phyloP scores from a whole-genome alignment of 2,797 vertebrate species.

The Anableps anableps region DNA sequence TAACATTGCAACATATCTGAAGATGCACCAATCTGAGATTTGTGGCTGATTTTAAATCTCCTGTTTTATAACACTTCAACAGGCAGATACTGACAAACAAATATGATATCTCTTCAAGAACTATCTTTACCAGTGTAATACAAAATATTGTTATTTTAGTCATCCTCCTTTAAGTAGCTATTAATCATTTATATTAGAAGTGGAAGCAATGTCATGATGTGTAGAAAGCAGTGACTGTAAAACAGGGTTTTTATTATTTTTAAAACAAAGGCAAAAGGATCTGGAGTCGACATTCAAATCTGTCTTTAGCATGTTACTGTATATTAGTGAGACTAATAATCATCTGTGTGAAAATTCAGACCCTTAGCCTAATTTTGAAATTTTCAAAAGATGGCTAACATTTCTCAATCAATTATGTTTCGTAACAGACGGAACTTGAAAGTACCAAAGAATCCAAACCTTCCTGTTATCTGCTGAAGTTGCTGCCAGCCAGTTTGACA shows the following conservation, averaged over 20 bases:
- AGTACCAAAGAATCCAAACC: not conserved
- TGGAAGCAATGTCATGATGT: not conserved
- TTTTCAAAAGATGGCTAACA: not conserved
- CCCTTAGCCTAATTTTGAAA: not conserved
- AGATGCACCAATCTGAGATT: not conserved
- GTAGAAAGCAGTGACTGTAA: no score
- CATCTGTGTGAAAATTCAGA: not conserved
- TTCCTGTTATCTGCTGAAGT: not conserved
- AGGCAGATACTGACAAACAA: not conserved
- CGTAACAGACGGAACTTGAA: not conserved
- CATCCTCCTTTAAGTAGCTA: not conserved
- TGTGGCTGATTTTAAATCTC: not conserved
- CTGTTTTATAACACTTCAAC: not conserved
- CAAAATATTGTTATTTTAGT: not conserved
- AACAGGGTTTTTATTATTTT: not conserved
- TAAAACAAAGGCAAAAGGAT: not conserved
- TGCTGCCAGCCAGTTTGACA: not conserved
- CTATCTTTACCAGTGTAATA: not conserved
- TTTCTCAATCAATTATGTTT: not conserved
- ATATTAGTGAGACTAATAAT: not conserved
- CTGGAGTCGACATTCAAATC: not conserved
- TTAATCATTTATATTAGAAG: not conserved
- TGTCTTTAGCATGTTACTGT: not conserved
- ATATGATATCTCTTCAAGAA: not conserved
- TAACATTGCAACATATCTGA: slow-evolving; percentile 35